Evolutionary conservation across 1,140 invertebrate species (phyloP).

Genomic region (Drosophila sucinea): DNA sequence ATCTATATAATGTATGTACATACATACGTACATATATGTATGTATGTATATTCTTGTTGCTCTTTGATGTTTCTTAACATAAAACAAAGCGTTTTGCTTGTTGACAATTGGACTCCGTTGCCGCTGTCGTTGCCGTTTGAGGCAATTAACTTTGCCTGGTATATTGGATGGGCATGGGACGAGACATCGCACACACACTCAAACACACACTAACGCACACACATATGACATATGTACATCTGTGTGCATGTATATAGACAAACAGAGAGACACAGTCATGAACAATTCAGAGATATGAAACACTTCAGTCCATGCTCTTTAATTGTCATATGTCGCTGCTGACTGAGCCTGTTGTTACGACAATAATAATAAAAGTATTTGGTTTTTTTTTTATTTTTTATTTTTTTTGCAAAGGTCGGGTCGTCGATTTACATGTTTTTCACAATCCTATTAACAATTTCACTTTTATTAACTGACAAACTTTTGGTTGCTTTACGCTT

Average conservation of each 20-base stretch:
- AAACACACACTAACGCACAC: neutral
- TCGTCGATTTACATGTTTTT: neutral
- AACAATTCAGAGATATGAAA: slow-evolving; percentile 1
- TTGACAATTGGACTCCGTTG: slow-evolving; percentile 3
- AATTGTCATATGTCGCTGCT: slow-evolving; percentile 2
- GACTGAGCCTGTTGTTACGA: neutral
- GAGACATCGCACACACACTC: neutral
- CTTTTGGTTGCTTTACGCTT: neutral
- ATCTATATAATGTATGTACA: neutral
- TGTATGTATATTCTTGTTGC: neutral
- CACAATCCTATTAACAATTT: neutral
- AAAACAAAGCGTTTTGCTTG: slow-evolving; percentile 6
- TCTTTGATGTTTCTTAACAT: slow-evolving; percentile 1
- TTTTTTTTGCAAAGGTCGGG: neutral
- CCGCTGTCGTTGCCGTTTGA: neutral
- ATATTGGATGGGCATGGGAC: slow-evolving; percentile 1
- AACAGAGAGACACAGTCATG: neutral
- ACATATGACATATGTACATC: no score
- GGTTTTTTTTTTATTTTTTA: no score
- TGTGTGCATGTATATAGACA: neutral
- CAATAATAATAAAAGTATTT: slow-evolving; percentile 1
- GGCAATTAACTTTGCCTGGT: slow-evolving; percentile 10
- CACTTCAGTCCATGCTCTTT: slow-evolving; percentile 10
- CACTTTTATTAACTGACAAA: neutral
- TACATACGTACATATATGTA: neutral